Evolutionary conservation across 1,140 invertebrate genomes (phyloP).

Genomic region (Bathynomus jamesi): DNA sequence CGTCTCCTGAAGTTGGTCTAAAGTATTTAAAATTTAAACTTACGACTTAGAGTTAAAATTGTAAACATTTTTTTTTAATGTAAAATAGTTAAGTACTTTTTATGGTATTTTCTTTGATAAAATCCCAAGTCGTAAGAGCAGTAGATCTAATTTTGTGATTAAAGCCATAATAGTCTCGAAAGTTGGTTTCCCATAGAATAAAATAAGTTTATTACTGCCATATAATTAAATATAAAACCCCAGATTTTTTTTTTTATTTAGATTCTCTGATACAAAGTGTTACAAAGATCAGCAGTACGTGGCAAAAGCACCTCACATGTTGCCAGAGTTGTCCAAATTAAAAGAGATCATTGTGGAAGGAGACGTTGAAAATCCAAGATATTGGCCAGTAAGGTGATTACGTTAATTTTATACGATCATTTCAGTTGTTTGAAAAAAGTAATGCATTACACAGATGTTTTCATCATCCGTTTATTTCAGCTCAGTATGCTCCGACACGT

Average conservation of each 20-base stretch:
- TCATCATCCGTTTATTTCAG: not conserved
- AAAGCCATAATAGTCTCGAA: too few relatives aligned
- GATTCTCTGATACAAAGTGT: constrained; percentile 18
- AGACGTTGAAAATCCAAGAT: constrained; percentile 16
- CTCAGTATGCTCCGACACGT: not conserved
- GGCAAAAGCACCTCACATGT: constrained; percentile 24
- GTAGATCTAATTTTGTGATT: too few relatives aligned
- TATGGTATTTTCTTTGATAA: too few relatives aligned
- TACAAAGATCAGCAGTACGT: constrained; percentile 21
- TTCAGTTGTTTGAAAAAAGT: not conserved
- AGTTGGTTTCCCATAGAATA: too few relatives aligned
- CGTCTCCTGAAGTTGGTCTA: too few relatives aligned
- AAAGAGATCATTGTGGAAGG: constrained; percentile 26
- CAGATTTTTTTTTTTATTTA: constrained; percentile 3
- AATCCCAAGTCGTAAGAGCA: too few relatives aligned
- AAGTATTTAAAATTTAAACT: too few relatives aligned
- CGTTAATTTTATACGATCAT: not conserved
- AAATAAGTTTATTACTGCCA: too few relatives aligned
- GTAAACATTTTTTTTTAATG: too few relatives aligned
- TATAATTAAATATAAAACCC: too few relatives aligned
- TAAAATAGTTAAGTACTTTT: too few relatives aligned
- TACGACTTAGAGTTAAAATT: too few relatives aligned
- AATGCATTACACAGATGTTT: not conserved
- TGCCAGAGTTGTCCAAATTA: constrained; percentile 29
- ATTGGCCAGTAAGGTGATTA: constrained; percentile 34